These are phyloP conservation scores for Taenioides sp. DNA, from an alignment of 2,797 vertebrate species.

Conservation along the genomic window DNA sequence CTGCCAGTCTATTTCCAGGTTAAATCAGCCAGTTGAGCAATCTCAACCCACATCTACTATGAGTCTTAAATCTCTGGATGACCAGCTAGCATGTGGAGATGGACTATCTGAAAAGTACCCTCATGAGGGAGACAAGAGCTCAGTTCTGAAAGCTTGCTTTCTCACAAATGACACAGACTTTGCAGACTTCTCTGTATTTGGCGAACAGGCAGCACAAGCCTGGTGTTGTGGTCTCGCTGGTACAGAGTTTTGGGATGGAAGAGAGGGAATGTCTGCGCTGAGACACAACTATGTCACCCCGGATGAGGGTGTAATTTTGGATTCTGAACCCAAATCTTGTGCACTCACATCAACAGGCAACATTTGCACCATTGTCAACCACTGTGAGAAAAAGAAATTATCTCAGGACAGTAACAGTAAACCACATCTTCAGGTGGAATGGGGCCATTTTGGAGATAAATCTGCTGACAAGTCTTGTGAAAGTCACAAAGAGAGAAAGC, in stretches of 20 bases:
- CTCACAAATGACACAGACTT: conserved; percentile 78
- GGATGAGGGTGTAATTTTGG: conserved; percentile 32
- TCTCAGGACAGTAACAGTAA: conserved; percentile 55
- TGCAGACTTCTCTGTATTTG: conserved; percentile 84
- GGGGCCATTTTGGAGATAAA: conserved; percentile 46
- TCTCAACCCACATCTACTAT: conserved; percentile 31
- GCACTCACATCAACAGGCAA: conserved; percentile 37
- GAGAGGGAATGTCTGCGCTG: conserved; percentile 47
- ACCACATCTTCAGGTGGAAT: conserved; percentile 44
- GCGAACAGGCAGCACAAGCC: conserved; percentile 63
- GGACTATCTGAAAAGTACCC: conserved; percentile 75
- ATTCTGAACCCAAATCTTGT: conserved; percentile 50
- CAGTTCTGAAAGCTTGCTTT: conserved; percentile 20
- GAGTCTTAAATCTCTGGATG: conserved; percentile 37
- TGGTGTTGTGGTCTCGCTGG: conserved; percentile 66
- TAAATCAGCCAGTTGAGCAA: conserved; percentile 63
- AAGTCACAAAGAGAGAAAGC: conserved; percentile 15
- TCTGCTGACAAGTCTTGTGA: conserved; percentile 17
- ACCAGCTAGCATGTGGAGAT: conserved; percentile 50
- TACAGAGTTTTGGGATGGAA: conserved; percentile 55
- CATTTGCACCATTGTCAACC: conserved; percentile 35
- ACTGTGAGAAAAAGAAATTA: conserved; percentile 48
- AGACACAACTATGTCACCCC: conserved; percentile 49
- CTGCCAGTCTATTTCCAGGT: conserved; percentile 64
- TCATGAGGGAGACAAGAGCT: conserved; percentile 54